Percentiles rank a stretch among this genome's conserved stretches.
Conservation (phyloP, 2,797 vertebrate genomes). For the Microchirus variegatus region DNA sequence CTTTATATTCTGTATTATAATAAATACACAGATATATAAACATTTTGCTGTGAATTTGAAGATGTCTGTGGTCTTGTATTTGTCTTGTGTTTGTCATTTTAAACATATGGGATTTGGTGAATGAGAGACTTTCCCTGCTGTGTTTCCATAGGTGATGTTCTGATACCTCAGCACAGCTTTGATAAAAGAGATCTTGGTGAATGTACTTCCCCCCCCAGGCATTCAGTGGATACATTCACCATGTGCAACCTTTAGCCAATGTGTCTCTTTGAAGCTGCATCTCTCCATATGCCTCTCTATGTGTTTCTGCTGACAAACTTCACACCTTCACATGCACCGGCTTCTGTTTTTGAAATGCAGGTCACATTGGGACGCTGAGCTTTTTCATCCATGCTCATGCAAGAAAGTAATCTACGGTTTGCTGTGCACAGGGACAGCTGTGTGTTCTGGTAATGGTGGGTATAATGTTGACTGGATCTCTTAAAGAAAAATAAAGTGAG, state of each 20-base stretch:
- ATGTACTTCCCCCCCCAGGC: constrained; percentile 7
- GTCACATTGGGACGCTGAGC: constrained; percentile 9
- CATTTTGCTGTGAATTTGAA: too few species aligned
- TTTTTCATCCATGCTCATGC: constrained; percentile 2
- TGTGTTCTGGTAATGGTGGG: constrained; percentile 7
- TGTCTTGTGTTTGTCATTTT: too few species aligned
- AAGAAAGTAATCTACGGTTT: constrained; percentile 1
- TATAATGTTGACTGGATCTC: not conserved
- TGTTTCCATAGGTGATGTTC: too few species aligned
- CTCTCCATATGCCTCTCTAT: not conserved
- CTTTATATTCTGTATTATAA: not conserved
- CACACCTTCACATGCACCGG: constrained; percentile 8
- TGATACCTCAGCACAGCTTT: not conserved
- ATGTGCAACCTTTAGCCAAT: constrained; percentile 18
- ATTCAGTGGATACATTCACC: constrained; percentile 15
- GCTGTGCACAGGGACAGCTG: not conserved
- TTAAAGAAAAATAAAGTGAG: constrained; percentile 6
- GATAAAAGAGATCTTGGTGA: constrained; percentile 17
- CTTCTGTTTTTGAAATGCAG: constrained; percentile 13
- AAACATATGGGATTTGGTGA: too few species aligned
- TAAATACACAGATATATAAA: too few species aligned
- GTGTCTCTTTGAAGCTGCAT: not conserved
- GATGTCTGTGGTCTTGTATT: too few species aligned
- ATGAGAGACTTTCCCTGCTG: not conserved
- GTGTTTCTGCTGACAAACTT: constrained; percentile 5